Evolutionary conservation across 2,113 vertebrate species (phyloP), one percentile per base, ranked within the genome.

Genomic region (Crotophaga sulcirostris): DNA sequence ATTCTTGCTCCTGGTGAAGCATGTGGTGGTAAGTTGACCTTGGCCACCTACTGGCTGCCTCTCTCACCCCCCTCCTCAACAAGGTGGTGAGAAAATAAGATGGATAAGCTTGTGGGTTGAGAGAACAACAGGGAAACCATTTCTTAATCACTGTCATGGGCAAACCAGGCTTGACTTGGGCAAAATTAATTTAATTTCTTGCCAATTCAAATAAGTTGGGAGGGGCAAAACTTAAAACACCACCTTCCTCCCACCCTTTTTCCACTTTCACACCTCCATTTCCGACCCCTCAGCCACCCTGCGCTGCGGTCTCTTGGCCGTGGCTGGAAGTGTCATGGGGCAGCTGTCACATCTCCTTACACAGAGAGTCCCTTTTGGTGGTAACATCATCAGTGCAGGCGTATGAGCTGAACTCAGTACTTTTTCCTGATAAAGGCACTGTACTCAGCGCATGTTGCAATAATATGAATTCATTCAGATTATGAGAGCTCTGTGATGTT

Each of bases 211-310:
- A 16, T 5, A 67, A 68, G 20, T 34, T 45, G 67, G 38, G 20
- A 40, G 54, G 38, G 64, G 13, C 20, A 54, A 34, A 62, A 54
- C n/a, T 34, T 54, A 26, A 69, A 81, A 5, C 23, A 16, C 7
- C 28, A 34, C 7, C 12, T 69, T 45, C 4, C 19, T 26, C 11
- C 28, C 13, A 26, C 3, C 21, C 26, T 24, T 68, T 60, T 80
- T 33, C 23, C 90, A 38, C 7, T 19, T 45, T 68, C 20, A 26
- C 3, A 0, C 52, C 52, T 66, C 64, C 34, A 7, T 36, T 64
- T 23, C 56, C 1, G 1, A 17, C 19, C 28, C 15, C 18, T 76
- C 3, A 0, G 6, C 52, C 2, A 5, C n/a, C 13, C 14, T 2
- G 2, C 0, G 3, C 42, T 3, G 8, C 28, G 21, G 7, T 33